These are phyloP conservation scores for Neodontobutis hainanensis DNA, from an alignment of 2,113 vertebrate species.

Conservation along the genomic window DNA sequence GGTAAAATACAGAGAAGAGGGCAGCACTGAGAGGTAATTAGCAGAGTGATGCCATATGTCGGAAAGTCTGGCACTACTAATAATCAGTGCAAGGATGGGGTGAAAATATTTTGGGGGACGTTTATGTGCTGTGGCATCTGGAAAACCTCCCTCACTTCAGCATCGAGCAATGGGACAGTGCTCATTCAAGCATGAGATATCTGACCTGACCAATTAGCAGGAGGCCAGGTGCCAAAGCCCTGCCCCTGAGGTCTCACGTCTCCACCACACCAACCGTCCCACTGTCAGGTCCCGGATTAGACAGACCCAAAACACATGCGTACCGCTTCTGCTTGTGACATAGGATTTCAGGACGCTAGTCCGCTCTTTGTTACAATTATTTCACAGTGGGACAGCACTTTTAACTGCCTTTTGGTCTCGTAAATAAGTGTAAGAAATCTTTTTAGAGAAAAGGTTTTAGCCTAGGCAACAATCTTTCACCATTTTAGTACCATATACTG, in stretches of 20 bases:
- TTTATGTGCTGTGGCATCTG: slow-evolving; percentile 77
- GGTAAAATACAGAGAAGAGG: not conserved
- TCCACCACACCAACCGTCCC: slow-evolving; percentile 14
- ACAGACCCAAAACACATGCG: slow-evolving; percentile 20
- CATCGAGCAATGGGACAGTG: slow-evolving; percentile 66
- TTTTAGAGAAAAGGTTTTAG: too few species aligned
- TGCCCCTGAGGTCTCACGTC: slow-evolving; percentile 47
- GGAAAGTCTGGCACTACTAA: slow-evolving; percentile 57
- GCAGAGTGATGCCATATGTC: slow-evolving; percentile 75
- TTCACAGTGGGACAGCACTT: too few species aligned
- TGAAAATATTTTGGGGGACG: slow-evolving; percentile 62
- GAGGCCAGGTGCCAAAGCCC: slow-evolving; percentile 72
- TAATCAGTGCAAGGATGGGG: slow-evolving; percentile 42
- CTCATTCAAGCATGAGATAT: slow-evolving; percentile 78
- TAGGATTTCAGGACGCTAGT: slow-evolving; percentile 28
- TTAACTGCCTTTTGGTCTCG: too few species aligned
- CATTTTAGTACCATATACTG: too few species aligned
- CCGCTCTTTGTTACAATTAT: not conserved
- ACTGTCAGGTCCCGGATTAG: slow-evolving; percentile 32
- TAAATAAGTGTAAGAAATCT: too few species aligned
- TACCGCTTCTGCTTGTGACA: slow-evolving; percentile 25
- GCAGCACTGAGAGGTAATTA: slow-evolving; percentile 56
- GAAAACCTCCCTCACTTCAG: slow-evolving; percentile 60
- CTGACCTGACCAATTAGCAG: slow-evolving; percentile 84
- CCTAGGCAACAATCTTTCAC: too few species aligned